These are phyloP conservation scores for Zaprionus davidi DNA, from an alignment of 1,140 invertebrate species.

Conservation along the genomic window DNA sequence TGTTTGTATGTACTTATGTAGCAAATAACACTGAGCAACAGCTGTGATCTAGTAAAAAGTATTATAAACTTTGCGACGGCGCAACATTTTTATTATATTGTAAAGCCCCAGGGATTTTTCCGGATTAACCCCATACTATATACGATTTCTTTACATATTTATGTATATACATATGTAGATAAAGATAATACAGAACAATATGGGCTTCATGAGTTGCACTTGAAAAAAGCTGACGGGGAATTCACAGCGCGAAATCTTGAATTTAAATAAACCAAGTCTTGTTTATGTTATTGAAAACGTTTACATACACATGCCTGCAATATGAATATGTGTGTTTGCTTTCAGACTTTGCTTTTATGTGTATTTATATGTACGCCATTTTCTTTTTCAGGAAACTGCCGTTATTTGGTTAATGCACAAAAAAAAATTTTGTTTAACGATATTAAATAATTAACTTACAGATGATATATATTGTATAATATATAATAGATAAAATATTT, in stretches of 20 bases:
- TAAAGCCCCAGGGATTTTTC: not conserved
- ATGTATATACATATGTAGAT: not conserved
- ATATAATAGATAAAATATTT: not conserved
- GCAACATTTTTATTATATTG: slow-evolving; percentile 18
- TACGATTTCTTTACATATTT: no score
- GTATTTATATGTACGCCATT: slow-evolving; percentile 7
- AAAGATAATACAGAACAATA: not conserved
- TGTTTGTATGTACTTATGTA: not conserved
- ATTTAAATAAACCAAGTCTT: not conserved
- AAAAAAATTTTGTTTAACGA: not conserved
- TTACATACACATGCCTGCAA: not conserved
- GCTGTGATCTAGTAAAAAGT: slow-evolving; percentile 1
- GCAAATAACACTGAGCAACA: not conserved
- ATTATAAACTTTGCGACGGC: slow-evolving; percentile 20
- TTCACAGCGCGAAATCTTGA: not conserved
- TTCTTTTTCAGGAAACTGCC: slow-evolving; percentile 21
- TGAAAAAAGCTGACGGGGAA: not conserved
- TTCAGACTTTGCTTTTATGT: not conserved
- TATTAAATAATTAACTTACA: not conserved
- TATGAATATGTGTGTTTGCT: not conserved
- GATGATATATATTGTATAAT: not conserved
- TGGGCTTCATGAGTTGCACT: not conserved
- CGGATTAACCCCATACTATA: no score
- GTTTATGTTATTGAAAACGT: not conserved
- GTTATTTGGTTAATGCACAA: slow-evolving; percentile 6